Base-by-base conservation (phyloP, 2,888 invertebrate genomes). In the Amphipyra tragopoginis region DNA sequence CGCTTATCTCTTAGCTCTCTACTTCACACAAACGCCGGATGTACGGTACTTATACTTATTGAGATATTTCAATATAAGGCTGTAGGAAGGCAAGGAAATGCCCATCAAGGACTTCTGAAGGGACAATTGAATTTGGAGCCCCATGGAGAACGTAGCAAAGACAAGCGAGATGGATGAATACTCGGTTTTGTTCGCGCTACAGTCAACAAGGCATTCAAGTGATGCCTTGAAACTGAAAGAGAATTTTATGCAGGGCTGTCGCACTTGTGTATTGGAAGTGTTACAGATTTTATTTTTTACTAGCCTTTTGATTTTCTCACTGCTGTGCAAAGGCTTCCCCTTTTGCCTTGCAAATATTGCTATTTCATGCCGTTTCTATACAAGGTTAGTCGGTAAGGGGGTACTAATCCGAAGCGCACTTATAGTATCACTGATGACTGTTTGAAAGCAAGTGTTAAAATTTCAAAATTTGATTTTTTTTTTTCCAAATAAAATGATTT, bases 81-180 rank as follows among this genome's bases (percentile, higher is more conserved):
- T 48, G 74, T 60, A 73, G 72, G 75, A 73, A 72, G 63, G 61
- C 59, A 66, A 70, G 78, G 78, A 76, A 76, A 78, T 63, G 54
- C 69, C 58, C 64, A 73, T 80, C 64, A 69, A 79, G 68, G 38
- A 54, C 60, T 59, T 62, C 57, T 73, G 63, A 64, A 77, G 68
- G 78, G 67, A 80, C 83, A 83, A 84, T 84, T 81, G 84, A 83
- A 82, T 84, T 83, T 75, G 55, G 68, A 63, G 69, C 70, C 69
- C 66, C 64, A 75, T 66, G 61, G 61, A 68, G 62, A 56, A 54
- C 59, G 69, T 39, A 61, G 59, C 56, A 57, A 65, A 75, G 74
- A 74, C 66, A 77, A 78, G 72, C 57, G 72, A 73, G 76, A 74
- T 61, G 66, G 60, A 72, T 73, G 69, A 77, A 73, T 67, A 67